A percentile compares a stretch with the other conserved stretches of the same genome.
phyloP scores from a whole-genome alignment of 2,888 invertebrate genomes.

The Rhingia campestris region DNA sequence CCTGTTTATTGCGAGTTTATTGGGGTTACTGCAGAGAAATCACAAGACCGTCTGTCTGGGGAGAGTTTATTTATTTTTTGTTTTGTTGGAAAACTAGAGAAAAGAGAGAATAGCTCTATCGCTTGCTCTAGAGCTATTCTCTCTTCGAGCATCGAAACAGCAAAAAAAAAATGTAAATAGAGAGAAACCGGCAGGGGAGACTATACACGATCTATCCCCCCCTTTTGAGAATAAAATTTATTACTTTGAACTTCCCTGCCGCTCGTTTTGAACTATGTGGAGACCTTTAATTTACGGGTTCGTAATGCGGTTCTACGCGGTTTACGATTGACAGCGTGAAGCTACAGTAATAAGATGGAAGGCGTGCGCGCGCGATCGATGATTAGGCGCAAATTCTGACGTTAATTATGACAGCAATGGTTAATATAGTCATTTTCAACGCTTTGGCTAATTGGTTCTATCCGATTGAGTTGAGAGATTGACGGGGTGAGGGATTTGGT shows the following conservation, averaged over 20 bases:
- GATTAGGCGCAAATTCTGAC: slow-evolving; percentile 18
- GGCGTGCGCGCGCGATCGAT: background rate
- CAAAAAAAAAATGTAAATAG: background rate
- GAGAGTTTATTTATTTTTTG: background rate
- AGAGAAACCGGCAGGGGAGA: background rate
- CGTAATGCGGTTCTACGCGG: slow-evolving; percentile 23
- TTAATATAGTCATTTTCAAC: background rate
- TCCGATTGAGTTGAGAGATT: slow-evolving; percentile 12
- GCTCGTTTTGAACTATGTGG: background rate
- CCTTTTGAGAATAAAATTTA: background rate
- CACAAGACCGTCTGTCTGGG: slow-evolving; percentile 15
- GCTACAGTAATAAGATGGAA: slow-evolving; percentile 5
- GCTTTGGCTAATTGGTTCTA: slow-evolving; percentile 6
- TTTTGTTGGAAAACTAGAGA: slow-evolving; percentile 1
- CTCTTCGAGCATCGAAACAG: background rate
- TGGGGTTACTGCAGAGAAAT: slow-evolving; percentile 10
- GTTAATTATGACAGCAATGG: slow-evolving; percentile 9
- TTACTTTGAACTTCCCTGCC: slow-evolving; percentile 30
- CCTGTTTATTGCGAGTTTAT: slow-evolving; percentile 33
- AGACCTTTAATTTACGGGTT: slow-evolving; percentile 25
- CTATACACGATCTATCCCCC: slow-evolving; percentile 1
- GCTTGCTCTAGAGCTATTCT: too few relatives aligned
- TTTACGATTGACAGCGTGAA: background rate
- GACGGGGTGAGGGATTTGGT: background rate
- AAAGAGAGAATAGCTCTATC: slow-evolving; percentile 7